Percentiles rank a stretch among this genome's conserved stretches.
Conservation (phyloP, 1,140 invertebrate species). For the Drosophila ironensis region DNA sequence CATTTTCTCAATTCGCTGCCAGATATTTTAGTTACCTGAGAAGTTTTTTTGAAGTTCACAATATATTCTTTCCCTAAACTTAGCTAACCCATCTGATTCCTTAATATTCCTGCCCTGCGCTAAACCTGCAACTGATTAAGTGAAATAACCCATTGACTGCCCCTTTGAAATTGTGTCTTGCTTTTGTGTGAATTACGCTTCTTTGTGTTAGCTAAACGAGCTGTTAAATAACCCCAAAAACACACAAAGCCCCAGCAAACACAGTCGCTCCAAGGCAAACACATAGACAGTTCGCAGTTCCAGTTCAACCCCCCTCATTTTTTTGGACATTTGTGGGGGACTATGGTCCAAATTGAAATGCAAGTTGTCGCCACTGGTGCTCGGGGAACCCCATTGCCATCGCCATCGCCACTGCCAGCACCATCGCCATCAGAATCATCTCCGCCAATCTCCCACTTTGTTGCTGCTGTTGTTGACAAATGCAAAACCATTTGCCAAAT, state of each 20-base stretch:
- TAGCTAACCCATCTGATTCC: too few relatives aligned
- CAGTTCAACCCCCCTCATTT: slow-evolving; percentile 10
- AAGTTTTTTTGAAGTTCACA: too few relatives aligned
- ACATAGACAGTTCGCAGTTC: not conserved
- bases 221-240: slow-evolving; percentile 37
- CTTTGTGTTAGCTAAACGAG: slow-evolving; percentile 42
- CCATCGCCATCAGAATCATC: too few relatives aligned
- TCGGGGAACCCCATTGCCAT: not conserved
- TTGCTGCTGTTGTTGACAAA: slow-evolving; percentile 64
- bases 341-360: slow-evolving; percentile 69
- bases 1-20: not conserved
- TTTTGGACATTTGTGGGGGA: slow-evolving; percentile 30
- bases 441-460: slow-evolving; percentile 16
- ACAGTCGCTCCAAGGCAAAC: slow-evolving; percentile 5
- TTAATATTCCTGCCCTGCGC: too few relatives aligned
- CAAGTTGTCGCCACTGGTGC: slow-evolving; percentile 63
- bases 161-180: not conserved
- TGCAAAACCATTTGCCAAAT: slow-evolving; percentile 81
- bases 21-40: too few relatives aligned
- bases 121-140: too few relatives aligned
- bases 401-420: too few relatives aligned
- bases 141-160: not conserved
- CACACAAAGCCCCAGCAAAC: slow-evolving; percentile 22
- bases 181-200: slow-evolving; percentile 7
- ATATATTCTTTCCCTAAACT: too few relatives aligned